These are phyloP conservation scores for Chirona hameri DNA, from an alignment of 2,888 invertebrate species.

Conservation along the genomic window DNA sequence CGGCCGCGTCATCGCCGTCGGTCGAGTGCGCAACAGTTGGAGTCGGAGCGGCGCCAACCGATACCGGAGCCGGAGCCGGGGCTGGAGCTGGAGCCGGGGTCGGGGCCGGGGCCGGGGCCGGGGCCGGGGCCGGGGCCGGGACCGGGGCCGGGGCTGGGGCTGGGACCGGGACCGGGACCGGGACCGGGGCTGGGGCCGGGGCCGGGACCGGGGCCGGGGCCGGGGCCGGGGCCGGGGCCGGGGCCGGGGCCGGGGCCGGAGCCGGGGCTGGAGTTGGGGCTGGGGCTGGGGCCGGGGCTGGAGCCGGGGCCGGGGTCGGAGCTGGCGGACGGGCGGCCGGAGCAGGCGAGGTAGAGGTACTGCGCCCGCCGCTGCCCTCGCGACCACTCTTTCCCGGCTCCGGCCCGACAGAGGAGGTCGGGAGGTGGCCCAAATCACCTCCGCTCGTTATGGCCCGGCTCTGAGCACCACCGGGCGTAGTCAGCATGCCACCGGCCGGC, in stretches of 20 bases:
- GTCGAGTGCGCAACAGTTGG: background rate
- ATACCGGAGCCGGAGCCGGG: background rate
- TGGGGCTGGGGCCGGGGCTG: background rate
- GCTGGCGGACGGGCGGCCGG: background rate
- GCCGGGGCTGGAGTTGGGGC: background rate
- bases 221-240: background rate
- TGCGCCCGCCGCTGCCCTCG: background rate
- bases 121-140: no score
- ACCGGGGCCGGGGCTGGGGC: background rate
- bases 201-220: background rate
- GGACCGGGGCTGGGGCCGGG: background rate
- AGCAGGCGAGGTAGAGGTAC: no score
- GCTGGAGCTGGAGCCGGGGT: background rate
- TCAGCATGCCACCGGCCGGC: no score
- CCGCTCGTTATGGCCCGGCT: no score
- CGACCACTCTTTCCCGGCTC: background rate
- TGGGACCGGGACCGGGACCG: no score
- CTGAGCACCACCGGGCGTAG: no score
- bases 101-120: background rate
- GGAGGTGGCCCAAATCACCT: background rate
- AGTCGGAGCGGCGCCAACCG: background rate
- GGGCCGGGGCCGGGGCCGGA: background rate
- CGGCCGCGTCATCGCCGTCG: background rate
- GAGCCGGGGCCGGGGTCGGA: background rate
- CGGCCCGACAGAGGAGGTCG: no score